Conservation (phyloP, 2,888 invertebrate species). For the Sericinus montela region DNA sequence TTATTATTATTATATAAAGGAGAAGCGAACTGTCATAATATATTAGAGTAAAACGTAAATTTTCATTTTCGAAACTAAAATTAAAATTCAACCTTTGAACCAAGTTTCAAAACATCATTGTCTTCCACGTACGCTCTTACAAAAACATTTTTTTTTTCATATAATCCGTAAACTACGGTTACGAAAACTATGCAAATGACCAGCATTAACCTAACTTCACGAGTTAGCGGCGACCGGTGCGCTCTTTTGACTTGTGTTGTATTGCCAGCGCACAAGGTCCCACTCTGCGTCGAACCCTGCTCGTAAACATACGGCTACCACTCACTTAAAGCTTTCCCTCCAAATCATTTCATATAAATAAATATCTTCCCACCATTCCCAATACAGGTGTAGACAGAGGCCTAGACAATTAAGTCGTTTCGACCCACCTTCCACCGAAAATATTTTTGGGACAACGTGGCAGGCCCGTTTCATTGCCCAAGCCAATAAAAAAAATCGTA, state of each 20-base stretch:
- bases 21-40: too few species aligned
- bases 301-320: not conserved
- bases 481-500: too few species aligned
- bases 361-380: too few species aligned
- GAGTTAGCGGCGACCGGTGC: not conserved
- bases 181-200: slow-evolving; percentile 7
- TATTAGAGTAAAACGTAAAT: too few species aligned
- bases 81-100: not conserved
- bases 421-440: too few species aligned
- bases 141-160: not conserved
- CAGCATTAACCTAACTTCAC: slow-evolving; percentile 8
- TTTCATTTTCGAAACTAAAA: not conserved
- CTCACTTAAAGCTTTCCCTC: too few species aligned
- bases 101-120: not conserved
- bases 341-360: too few species aligned
- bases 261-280: not conserved
- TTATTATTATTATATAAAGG: too few species aligned
- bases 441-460: too few species aligned
- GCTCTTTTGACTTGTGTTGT: not conserved
- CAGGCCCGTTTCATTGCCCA: too few species aligned
- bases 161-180: not conserved
- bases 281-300: not conserved
- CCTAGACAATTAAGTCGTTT: too few species aligned
- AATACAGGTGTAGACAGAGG: too few species aligned
- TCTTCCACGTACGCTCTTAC: not conserved